Percentiles rank a stretch among this genome's conserved stretches.
Evolutionary conservation across 1,140 invertebrate genomes (phyloP).

Genomic region (Trichonephila clavata): DNA sequence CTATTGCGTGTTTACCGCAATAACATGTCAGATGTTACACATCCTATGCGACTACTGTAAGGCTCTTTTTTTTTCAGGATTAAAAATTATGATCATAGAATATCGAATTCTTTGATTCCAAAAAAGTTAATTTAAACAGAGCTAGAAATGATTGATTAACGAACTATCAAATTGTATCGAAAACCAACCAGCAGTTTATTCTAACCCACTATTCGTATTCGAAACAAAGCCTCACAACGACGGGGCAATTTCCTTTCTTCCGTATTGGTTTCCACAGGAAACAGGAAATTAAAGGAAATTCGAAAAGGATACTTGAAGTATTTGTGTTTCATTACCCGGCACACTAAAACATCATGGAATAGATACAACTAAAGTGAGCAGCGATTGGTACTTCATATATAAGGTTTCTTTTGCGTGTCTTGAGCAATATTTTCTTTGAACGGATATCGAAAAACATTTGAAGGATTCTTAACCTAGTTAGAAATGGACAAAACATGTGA

Average conservation of each 20-base stretch:
- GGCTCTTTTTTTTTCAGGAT: no score
- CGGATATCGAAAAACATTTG: slow-evolving; percentile 1
- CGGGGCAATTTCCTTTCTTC: background rate
- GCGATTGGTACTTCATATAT: background rate
- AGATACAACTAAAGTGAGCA: background rate
- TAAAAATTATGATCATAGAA: no score
- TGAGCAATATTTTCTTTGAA: background rate
- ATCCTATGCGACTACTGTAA: no score
- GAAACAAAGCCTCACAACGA: background rate
- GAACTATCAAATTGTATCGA: background rate
- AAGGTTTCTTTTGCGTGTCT: background rate
- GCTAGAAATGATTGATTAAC: no score
- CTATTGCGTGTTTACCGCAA: no score
- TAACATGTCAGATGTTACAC: no score
- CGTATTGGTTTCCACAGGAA: slow-evolving; percentile 12
- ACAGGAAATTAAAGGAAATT: slow-evolving; percentile 32
- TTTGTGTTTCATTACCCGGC: slow-evolving; percentile 2
- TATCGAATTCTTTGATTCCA: no score
- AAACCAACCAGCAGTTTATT: background rate
- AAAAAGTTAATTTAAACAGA: no score
- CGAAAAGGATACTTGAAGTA: slow-evolving; percentile 5
- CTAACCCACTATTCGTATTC: background rate
- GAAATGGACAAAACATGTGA: no score
- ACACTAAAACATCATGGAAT: background rate
- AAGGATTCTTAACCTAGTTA: background rate